These are phyloP conservation scores for Protonibea diacanthus DNA, from an alignment of 2,797 vertebrate genomes.

Conservation along the genomic window DNA sequence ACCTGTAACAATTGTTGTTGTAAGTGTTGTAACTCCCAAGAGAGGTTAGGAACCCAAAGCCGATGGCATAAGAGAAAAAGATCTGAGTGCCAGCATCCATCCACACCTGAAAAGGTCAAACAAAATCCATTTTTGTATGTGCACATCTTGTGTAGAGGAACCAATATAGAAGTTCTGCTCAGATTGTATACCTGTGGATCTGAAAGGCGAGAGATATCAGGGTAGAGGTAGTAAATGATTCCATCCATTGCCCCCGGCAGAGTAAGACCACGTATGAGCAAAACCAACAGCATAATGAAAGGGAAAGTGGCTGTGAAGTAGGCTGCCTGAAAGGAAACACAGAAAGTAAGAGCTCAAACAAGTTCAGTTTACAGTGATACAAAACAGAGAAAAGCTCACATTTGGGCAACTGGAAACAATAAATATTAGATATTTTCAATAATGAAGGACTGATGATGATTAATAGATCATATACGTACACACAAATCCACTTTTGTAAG, in stretches of 20 bases:
- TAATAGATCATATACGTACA: too few species aligned
- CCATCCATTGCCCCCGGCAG: conserved; percentile 90
- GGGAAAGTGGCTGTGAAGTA: conserved; percentile 95
- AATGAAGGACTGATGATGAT: too few species aligned
- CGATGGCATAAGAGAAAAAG: conserved; percentile 92
- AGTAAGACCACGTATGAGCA: conserved; percentile 91
- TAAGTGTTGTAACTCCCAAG: conserved; percentile 95
- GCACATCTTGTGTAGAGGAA: background rate
- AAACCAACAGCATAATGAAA: conserved; percentile 87
- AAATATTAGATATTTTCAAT: background rate
- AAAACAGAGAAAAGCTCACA: background rate
- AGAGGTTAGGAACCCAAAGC: conserved; percentile 93
- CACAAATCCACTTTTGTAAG: too few species aligned
- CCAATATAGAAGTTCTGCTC: background rate
- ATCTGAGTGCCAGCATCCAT: conserved; percentile 95
- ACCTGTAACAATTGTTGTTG: conserved; percentile 94
- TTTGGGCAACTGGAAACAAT: background rate
- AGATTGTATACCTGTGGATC: conserved; percentile 70
- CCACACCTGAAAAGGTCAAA: conserved; percentile 87
- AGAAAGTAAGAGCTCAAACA: background rate
- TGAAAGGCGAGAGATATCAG: conserved; percentile 85
- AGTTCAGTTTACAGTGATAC: background rate
- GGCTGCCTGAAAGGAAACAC: conserved; percentile 84
- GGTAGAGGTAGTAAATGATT: conserved; percentile 92
- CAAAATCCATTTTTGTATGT: background rate